A percentile compares a stretch with the other conserved stretches of the same genome.
Evolutionary conservation across 2,113 vertebrate species (phyloP).

Genomic region (Bungarus multicinctus): DNA sequence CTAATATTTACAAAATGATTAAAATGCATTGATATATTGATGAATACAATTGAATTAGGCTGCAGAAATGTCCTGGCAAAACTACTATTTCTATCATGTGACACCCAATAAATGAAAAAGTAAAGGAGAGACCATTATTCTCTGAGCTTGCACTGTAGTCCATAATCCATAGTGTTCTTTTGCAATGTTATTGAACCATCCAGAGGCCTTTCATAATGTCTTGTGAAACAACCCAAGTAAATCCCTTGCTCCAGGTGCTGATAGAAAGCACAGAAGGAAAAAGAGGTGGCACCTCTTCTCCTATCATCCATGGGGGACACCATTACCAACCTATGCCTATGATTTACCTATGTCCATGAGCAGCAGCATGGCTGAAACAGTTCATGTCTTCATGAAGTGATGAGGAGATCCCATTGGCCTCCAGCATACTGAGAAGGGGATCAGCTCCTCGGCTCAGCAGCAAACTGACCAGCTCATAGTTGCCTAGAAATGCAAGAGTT

Average conservation of each 20-base stretch:
- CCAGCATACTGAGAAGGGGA: constrained; percentile 83
- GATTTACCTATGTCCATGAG: constrained; percentile 91
- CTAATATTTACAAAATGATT: background rate
- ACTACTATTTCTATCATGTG: background rate
- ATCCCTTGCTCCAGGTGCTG: background rate
- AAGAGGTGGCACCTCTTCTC: no score
- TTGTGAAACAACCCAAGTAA: background rate
- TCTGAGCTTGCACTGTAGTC: background rate
- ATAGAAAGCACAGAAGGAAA: background rate
- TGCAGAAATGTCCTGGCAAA: background rate
- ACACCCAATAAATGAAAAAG: background rate
- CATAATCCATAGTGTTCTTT: background rate
- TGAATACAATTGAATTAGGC: background rate
- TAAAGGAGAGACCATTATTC: background rate
- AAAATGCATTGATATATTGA: background rate
- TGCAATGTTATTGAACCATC: background rate
- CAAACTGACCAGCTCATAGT: constrained; percentile 95
- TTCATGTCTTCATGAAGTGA: constrained; percentile 95
- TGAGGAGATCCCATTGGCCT: constrained; percentile 82
- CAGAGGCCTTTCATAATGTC: background rate
- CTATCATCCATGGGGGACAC: background rate
- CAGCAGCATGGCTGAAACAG: constrained; percentile 94
- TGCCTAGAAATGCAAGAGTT: constrained; percentile 70
- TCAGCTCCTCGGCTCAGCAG: constrained; percentile 87
- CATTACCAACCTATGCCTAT: background rate